Evolutionary conservation across 2,113 vertebrate species (phyloP), one percentile per base, ranked within the genome.

Genomic region (Haemorhous mexicanus): DNA sequence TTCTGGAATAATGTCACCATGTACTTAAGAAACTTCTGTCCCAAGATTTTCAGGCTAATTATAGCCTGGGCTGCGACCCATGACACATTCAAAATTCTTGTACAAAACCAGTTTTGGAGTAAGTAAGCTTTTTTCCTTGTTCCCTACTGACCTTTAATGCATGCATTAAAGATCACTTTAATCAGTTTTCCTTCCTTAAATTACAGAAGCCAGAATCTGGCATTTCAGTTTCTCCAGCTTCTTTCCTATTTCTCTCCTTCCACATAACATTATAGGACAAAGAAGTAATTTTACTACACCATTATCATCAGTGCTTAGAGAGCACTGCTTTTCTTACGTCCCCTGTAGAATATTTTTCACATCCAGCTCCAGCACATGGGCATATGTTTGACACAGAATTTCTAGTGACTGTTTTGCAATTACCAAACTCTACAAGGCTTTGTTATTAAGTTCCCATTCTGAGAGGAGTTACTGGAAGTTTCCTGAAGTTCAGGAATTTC

Each of bases 1-100:
- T 87, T 78, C 43, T 53, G 72, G 87, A 91, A 88, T 52, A 44
- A 81, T 66, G 67, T 84, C 69, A 94, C 73, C 58, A 72, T 47
- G 50, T 70, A 44, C 91, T 82, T 46, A 26, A 95, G 79, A 90
- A 95, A 95, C 53, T 90, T 74, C 69, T 47, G 66, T 62, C 64
- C 79, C 58, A 74, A 90, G 72, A 75, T 80, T 88, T 92, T 79
- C 44, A 70, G 68, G 50, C 61, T 88, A 88, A 88, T 90, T 78
- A 87, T 39, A 94, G 69, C 53, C 63, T 35, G 58, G 12, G 19
- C 67, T 83, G 66, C 61, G 88, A 75, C 10, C n/a, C n/a, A 13
- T 7, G n/a, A 44, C 77, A 77, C 84, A 77, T 87, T 12, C 16
- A 93, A 81, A 89, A 69, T 85, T 81, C 66, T 69, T 69, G 61